phyloP scores from a whole-genome alignment of 2,113 vertebrate genomes.

The Opisthocomus hoazin region DNA sequence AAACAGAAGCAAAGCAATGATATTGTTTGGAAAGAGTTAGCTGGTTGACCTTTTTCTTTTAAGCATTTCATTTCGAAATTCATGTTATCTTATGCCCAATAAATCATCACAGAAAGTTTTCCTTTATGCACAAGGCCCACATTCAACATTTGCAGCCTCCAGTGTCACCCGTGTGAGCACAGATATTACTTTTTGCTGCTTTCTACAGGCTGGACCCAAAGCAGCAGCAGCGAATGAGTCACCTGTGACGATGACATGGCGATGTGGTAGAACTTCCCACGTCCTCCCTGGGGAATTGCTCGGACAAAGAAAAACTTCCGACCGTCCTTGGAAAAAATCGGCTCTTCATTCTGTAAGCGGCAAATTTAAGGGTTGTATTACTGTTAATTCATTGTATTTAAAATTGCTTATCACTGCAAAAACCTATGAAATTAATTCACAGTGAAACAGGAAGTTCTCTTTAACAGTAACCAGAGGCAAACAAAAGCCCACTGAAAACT shows the following conservation, averaged over 20 bases:
- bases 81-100: background rate
- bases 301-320: constrained; percentile 91
- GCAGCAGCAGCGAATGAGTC: background rate
- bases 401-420: background rate
- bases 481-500: background rate
- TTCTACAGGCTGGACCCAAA: background rate
- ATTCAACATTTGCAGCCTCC: background rate
- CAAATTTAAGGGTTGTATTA: background rate
- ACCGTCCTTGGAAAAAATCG: constrained; percentile 89
- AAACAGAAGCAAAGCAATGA: background rate
- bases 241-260: constrained; percentile 92
- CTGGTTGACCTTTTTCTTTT: background rate
- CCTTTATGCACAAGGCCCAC: background rate
- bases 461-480: background rate
- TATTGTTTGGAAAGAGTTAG: background rate
- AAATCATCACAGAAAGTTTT: background rate
- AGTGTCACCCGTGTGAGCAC: accelerated
- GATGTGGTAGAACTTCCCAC: constrained; percentile 93
- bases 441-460: background rate
- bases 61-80: background rate
- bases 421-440: background rate
- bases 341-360: constrained; percentile 83
- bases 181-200: background rate
- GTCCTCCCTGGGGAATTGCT: constrained; percentile 89
- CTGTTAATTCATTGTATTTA: background rate